phyloP scores from a whole-genome alignment of 2,888 invertebrate genomes.

The Linhomoeus sp. region DNA sequence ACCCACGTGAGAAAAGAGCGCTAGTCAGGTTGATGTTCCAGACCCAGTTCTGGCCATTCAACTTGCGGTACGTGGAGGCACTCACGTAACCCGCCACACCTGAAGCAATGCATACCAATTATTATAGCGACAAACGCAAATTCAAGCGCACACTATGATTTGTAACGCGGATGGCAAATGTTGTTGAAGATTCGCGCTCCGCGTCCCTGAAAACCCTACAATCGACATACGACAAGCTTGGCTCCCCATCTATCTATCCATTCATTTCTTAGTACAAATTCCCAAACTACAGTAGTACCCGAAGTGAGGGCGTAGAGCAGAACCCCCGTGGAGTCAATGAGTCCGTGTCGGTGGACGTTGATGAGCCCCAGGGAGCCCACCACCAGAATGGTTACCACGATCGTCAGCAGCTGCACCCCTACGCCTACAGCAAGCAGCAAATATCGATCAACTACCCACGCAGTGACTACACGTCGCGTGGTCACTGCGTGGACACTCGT shows the following conservation, averaged over 20 bases:
- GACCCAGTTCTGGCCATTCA: slow-evolving; percentile 35
- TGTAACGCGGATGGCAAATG: slow-evolving; percentile 33
- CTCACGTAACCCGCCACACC: slow-evolving; percentile 36
- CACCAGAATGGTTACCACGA: slow-evolving; percentile 33
- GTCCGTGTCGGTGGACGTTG: slow-evolving; percentile 35
- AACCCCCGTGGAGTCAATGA: slow-evolving; percentile 34
- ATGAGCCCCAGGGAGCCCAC: slow-evolving; percentile 34
- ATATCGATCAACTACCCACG: no score
- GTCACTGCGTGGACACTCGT: no score
- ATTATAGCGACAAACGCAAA: slow-evolving; percentile 35
- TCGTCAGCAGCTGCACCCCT: slow-evolving; percentile 33
- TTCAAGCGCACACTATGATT: slow-evolving; percentile 37
- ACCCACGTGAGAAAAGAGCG: slow-evolving; percentile 35
- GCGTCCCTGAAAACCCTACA: slow-evolving; percentile 34
- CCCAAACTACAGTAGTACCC: no score
- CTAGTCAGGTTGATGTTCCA: slow-evolving; percentile 36
- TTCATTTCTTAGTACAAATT: no score
- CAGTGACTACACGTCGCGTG: no score
- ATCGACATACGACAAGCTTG: no score
- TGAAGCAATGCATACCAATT: no score
- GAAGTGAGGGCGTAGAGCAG: slow-evolving; percentile 35
- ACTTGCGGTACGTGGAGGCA: slow-evolving; percentile 31
- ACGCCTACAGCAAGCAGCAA: slow-evolving; percentile 31
- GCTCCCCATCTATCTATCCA: no score
- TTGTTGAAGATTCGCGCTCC: slow-evolving; percentile 32